phyloP scores from a whole-genome alignment of 1,140 invertebrate genomes.

The Drosophila varians region DNA sequence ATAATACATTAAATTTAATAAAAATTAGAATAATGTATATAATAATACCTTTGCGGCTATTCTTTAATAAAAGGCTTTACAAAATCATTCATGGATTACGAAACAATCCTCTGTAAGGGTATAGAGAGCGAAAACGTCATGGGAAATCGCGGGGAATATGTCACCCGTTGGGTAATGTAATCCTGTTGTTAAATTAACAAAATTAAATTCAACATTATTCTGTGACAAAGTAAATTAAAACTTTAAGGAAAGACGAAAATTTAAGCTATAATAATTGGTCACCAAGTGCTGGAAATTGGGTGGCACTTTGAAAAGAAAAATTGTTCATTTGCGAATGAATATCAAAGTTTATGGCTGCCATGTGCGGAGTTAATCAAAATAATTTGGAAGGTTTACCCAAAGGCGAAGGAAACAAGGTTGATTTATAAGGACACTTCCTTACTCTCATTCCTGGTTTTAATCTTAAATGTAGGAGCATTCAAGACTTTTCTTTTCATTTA shows the following conservation, averaged over 20 bases:
- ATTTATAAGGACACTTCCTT: background rate
- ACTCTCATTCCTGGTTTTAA: background rate
- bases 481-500: too few relatives aligned
- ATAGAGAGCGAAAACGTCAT: background rate
- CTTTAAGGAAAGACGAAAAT: background rate
- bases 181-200: background rate
- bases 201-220: background rate
- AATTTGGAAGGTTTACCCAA: background rate
- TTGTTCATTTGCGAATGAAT: background rate
- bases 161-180: constrained; percentile 1
- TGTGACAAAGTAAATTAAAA: background rate
- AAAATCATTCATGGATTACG: too few relatives aligned
- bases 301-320: background rate
- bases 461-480: background rate
- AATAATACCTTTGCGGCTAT: too few relatives aligned
- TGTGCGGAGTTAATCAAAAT: constrained; percentile 3
- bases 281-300: background rate
- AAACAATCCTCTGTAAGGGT: too few relatives aligned
- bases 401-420: background rate
- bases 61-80: too few relatives aligned
- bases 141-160: constrained; percentile 6
- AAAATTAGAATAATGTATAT: too few relatives aligned
- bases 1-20: too few relatives aligned
- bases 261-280: background rate
- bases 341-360: background rate